Conservation (phyloP, 1,140 invertebrate genomes). For the Ooceraea biroi region DNA sequence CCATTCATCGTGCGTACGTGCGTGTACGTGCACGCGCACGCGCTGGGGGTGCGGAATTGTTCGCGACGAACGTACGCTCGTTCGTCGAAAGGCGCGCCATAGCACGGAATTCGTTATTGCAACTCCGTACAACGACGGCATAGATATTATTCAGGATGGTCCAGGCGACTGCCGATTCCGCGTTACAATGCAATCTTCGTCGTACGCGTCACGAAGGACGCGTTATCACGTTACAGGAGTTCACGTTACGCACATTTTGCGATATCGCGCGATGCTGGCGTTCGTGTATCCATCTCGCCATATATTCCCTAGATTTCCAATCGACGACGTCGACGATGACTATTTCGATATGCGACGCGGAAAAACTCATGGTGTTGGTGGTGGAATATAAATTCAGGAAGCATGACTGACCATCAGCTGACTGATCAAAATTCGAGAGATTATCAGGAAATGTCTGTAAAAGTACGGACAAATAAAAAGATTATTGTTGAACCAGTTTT, state of each 20-base stretch:
- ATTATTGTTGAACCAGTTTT: not conserved
- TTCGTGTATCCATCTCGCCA: not conserved
- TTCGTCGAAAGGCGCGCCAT: not conserved
- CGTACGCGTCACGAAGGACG: constrained; percentile 19
- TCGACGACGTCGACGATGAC: not conserved
- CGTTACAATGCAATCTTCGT: constrained; percentile 29
- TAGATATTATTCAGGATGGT: constrained; percentile 54
- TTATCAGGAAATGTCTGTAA: not conserved
- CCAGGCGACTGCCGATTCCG: constrained; percentile 25
- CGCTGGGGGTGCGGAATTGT: constrained; percentile 41
- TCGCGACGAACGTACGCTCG: not conserved
- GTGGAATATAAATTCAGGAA: not conserved
- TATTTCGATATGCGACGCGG: not conserved
- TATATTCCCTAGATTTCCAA: not conserved
- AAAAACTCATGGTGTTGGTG: not conserved
- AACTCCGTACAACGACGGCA: constrained; percentile 39
- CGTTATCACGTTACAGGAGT: constrained; percentile 29
- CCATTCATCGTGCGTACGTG: constrained; percentile 10
- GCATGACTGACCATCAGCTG: not conserved
- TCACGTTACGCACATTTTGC: not conserved
- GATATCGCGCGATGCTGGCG: not conserved
- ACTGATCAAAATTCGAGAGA: not conserved
- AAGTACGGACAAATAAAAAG: not conserved
- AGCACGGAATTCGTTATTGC: constrained; percentile 50
- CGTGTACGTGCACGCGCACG: not conserved